Evolutionary conservation across 2,113 vertebrate species (phyloP).

Genomic region (Aptenodytes forsteri): DNA sequence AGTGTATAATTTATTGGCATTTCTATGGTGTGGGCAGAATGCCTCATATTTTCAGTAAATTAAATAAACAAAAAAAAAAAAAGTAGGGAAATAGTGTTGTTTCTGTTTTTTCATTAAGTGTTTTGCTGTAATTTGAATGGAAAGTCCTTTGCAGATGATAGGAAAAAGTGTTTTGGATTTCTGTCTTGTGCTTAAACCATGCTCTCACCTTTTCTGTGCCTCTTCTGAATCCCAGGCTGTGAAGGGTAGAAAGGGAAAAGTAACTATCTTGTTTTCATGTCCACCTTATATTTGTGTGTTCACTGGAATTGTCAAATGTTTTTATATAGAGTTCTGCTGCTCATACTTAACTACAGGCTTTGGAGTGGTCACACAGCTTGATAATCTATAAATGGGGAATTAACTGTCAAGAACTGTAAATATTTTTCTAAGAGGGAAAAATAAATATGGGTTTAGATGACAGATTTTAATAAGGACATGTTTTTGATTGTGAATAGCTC

Average conservation of each 20-base stretch:
- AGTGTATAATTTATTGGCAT: background rate
- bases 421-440: slow-evolving; percentile 8
- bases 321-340: background rate
- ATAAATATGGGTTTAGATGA: slow-evolving; percentile 9
- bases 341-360: background rate
- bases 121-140: background rate
- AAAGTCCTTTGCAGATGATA: background rate
- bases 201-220: background rate
- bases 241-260: background rate
- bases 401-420: slow-evolving; percentile 35
- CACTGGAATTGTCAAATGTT: background rate
- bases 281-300: background rate
- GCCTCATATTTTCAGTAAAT: background rate
- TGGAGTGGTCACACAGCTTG: slow-evolving; percentile 9
- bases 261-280: background rate
- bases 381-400: background rate
- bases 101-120: background rate
- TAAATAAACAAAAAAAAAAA: background rate
- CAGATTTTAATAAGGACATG: slow-evolving; percentile 35
- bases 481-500: slow-evolving; percentile 14
- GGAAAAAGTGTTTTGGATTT: background rate
- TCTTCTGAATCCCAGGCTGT: background rate
- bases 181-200: background rate
- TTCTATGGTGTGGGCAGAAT: background rate
- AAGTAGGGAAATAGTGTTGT: background rate